A percentile compares a stretch with the other conserved stretches of the same genome.
Conservation (phyloP, 2,113 vertebrate genomes). For the western clawed frog (Xenopus tropicalis) region DNA sequence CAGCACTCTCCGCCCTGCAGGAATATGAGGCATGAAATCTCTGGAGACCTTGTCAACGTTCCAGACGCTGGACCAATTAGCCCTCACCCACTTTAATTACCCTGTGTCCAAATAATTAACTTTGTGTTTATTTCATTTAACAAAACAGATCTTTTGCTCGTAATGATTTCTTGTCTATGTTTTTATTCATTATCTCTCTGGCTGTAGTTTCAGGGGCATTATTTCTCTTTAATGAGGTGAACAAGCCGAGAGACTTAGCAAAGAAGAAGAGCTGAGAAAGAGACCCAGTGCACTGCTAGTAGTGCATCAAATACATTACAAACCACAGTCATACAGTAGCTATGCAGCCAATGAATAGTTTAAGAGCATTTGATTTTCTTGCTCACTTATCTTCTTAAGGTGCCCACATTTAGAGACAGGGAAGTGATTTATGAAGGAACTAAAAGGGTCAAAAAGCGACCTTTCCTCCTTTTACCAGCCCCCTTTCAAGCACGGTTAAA, state of each 20-base stretch:
- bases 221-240: constrained; percentile 44
- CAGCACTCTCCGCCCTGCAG: background rate
- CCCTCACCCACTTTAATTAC: constrained; percentile 61
- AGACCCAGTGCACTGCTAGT: constrained; percentile 2
- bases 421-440: background rate
- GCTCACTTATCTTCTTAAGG: background rate
- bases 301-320: background rate
- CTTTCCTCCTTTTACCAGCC: too few relatives aligned
- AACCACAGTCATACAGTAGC: background rate
- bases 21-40: constrained; percentile 1
- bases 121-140: constrained; percentile 62
- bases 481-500: too few relatives aligned
- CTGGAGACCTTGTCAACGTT: constrained; percentile 31
- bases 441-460: too few relatives aligned
- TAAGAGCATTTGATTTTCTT: background rate
- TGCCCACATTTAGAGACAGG: background rate
- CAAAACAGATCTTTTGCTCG: constrained; percentile 51
- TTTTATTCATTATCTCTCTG: constrained; percentile 61
- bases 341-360: background rate
- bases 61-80: constrained; percentile 54
- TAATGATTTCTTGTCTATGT: constrained; percentile 63
- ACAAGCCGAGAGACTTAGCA: background rate
- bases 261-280: constrained; percentile 9
- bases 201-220: constrained; percentile 55
- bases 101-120: constrained; percentile 62